phyloP scores from a whole-genome alignment of 2,113 vertebrate species.

The Sinosuthora webbiana region DNA sequence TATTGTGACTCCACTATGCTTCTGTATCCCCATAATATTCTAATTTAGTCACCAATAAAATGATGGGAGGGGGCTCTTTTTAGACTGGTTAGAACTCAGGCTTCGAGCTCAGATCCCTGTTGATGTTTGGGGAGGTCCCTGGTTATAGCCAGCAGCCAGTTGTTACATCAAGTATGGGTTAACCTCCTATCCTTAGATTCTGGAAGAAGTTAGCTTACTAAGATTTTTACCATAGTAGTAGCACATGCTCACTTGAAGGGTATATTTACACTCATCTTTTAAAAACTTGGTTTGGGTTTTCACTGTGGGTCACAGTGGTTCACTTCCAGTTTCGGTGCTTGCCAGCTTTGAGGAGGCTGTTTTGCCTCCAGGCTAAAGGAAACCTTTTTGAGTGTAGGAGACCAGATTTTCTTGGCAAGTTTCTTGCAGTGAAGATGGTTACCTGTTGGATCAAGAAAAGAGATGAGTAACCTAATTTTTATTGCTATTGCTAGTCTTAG shows the following conservation, averaged over 20 bases:
- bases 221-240: neutral
- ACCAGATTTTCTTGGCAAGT: neutral
- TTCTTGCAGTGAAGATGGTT: neutral
- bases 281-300: neutral
- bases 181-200: neutral
- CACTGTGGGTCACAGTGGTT: neutral
- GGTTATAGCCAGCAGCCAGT: neutral
- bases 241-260: neutral
- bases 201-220: neutral
- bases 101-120: rapidly evolving
- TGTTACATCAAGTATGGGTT: neutral
- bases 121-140: neutral
- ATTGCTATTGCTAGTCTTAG: neutral
- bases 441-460: neutral
- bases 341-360: neutral
- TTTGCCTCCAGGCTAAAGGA: neutral
- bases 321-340: neutral
- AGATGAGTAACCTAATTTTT: neutral
- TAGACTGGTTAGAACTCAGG: neutral
- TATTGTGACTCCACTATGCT: neutral
- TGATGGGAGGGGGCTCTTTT: neutral
- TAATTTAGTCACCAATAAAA: neutral
- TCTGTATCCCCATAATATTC: neutral
- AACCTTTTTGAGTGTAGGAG: neutral
- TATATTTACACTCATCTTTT: neutral